phyloP scores from a whole-genome alignment of 2,797 vertebrate species.

The Rachycentron canadum region DNA sequence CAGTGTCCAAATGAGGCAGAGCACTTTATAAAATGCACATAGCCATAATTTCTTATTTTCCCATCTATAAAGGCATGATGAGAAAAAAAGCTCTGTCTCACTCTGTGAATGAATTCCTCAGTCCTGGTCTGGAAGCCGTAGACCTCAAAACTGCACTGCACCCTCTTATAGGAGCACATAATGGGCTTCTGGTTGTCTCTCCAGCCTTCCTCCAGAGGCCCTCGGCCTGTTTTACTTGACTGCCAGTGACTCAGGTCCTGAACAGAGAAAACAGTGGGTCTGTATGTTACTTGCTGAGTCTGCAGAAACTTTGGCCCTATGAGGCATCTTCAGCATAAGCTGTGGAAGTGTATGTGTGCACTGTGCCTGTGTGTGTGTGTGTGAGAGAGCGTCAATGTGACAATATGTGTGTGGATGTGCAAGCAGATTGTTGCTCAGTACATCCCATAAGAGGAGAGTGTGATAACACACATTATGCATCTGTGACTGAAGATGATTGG shows the following conservation, averaged over 20 bases:
- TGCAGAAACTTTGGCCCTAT: slow-evolving; percentile 50
- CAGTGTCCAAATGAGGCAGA: not conserved
- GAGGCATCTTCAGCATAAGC: slow-evolving; percentile 24
- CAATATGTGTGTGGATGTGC: slow-evolving; percentile 32
- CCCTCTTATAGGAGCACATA: slow-evolving; percentile 91
- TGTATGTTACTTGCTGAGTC: slow-evolving; percentile 70
- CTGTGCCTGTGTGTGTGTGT: slow-evolving; percentile 21
- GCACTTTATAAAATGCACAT: slow-evolving; percentile 35
- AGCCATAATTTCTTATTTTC: slow-evolving; percentile 17
- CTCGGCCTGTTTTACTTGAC: slow-evolving; percentile 86
- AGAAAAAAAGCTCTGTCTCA: slow-evolving; percentile 53
- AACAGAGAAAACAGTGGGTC: slow-evolving; percentile 52
- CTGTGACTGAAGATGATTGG: slow-evolving; percentile 42
- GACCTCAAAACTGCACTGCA: slow-evolving; percentile 88
- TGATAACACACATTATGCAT: slow-evolving; percentile 50
- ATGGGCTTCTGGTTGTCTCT: slow-evolving; percentile 79
- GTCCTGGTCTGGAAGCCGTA: slow-evolving; percentile 88
- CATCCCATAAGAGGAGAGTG: slow-evolving; percentile 30
- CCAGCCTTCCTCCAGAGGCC: slow-evolving; percentile 87
- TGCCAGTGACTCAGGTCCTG: slow-evolving; percentile 87
- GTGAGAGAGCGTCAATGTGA: slow-evolving; percentile 5
- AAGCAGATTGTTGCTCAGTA: slow-evolving; percentile 57
- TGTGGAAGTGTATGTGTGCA: slow-evolving; percentile 13
- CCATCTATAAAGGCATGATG: slow-evolving; percentile 16
- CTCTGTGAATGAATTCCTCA: slow-evolving; percentile 88